These are phyloP conservation scores for Lepidurus arcticus DNA, from an alignment of 1,140 invertebrate species.

Conservation along the genomic window DNA sequence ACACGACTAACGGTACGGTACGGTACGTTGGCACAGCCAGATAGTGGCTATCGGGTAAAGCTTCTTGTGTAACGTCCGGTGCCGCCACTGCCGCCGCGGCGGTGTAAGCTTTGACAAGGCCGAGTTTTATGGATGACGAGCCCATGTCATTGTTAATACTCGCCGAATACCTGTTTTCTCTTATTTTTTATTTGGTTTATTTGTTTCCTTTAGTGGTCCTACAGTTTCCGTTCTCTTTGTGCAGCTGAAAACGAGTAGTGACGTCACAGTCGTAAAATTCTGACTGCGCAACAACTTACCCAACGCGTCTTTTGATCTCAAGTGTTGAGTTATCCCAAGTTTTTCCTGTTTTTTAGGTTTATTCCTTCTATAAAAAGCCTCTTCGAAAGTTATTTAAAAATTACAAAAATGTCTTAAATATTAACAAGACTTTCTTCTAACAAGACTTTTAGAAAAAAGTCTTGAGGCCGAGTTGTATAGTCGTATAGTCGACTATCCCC, in stretches of 20 bases:
- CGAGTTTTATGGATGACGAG: neutral
- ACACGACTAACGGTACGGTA: no score
- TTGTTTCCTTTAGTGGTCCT: no score
- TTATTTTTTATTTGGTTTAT: neutral
- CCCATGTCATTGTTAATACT: constrained; percentile 4
- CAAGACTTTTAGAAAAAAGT: neutral
- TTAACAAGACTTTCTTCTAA: no score
- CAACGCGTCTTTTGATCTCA: no score
- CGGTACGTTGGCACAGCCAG: neutral
- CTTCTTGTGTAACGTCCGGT: neutral
- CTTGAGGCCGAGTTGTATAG: neutral
- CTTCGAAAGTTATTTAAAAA: no score
- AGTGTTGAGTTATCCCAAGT: neutral
- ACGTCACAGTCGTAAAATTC: no score
- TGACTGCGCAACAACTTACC: no score
- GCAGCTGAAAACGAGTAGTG: no score
- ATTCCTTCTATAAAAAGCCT: no score
- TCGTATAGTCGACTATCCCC: no score
- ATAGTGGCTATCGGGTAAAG: neutral
- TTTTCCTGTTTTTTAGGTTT: neutral
- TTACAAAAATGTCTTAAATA: no score
- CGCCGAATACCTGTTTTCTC: neutral
- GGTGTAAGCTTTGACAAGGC: neutral
- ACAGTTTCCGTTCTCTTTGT: no score
- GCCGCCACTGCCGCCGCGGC: neutral